Evolutionary conservation across 1,140 invertebrate species (phyloP).

Genomic region (Lasioglossum albipes): DNA sequence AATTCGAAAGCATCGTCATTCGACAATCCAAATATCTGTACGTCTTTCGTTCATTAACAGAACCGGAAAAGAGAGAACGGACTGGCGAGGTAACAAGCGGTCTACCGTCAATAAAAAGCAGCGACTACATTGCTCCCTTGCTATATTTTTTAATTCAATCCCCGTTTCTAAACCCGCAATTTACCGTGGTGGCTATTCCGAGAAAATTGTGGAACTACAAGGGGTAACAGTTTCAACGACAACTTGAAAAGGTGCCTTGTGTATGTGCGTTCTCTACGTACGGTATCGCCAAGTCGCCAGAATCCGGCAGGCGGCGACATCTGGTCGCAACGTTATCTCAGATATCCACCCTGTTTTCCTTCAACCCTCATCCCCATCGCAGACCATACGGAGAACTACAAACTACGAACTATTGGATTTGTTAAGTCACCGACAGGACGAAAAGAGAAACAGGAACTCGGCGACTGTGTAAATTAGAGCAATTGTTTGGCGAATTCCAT

Average conservation of each 20-base stretch:
- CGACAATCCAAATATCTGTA: neutral
- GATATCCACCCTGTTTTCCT: constrained; percentile 29
- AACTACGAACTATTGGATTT: constrained; percentile 69
- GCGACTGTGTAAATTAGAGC: neutral
- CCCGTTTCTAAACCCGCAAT: constrained; percentile 6
- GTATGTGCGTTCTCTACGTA: neutral
- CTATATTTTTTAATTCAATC: constrained; percentile 14
- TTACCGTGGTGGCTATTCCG: neutral
- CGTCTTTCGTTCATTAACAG: neutral
- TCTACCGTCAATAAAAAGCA: neutral
- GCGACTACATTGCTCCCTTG: neutral
- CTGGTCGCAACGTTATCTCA: constrained; percentile 75
- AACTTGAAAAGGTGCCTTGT: neutral
- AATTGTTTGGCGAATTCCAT: neutral
- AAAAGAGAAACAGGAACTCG: neutral
- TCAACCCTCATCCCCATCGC: constrained; percentile 17
- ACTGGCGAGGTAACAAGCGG: neutral
- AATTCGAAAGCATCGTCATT: neutral
- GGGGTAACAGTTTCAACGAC: neutral
- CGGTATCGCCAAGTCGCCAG: constrained; percentile 64
- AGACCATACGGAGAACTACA: constrained; percentile 50
- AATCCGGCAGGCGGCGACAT: constrained; percentile 69
- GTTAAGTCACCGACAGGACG: constrained; percentile 43
- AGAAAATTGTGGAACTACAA: constrained; percentile 11
- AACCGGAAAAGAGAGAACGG: no score